These are phyloP conservation scores for Zaprionus ghesquierei DNA, from an alignment of 1,140 invertebrate species.

Conservation along the genomic window DNA sequence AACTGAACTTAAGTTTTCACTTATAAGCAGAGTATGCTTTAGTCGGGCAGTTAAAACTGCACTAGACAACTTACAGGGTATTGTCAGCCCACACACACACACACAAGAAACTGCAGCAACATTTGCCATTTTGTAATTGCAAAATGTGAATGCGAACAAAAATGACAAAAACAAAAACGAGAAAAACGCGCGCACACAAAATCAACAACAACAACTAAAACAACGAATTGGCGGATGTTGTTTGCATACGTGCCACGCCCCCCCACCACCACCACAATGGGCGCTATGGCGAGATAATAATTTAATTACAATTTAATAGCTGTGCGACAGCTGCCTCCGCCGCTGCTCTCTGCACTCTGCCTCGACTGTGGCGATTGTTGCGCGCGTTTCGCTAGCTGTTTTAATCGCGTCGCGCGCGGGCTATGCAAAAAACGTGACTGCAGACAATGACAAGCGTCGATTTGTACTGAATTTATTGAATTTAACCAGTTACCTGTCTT, in stretches of 20 bases:
- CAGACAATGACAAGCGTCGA: conserved; percentile 17
- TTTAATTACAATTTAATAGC: conserved; percentile 71
- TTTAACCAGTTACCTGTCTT: neutral
- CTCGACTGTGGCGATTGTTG: too few relatives aligned
- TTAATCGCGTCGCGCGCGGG: conserved; percentile 24
- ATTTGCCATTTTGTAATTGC: conserved; percentile 10
- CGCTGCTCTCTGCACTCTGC: too few relatives aligned
- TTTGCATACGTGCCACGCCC: conserved; percentile 48
- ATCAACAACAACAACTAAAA: too few relatives aligned
- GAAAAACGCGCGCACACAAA: too few relatives aligned
- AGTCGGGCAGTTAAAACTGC: conserved; percentile 17
- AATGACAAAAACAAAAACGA: neutral
- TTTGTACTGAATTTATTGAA: conserved; percentile 30
- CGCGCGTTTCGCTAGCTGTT: conserved; percentile 37
- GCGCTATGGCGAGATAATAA: conserved; percentile 56
- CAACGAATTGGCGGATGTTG: conserved; percentile 67
- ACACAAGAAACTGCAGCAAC: neutral
- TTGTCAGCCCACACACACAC: neutral
- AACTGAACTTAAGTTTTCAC: neutral
- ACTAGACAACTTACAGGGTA: neutral
- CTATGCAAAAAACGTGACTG: conserved; percentile 46
- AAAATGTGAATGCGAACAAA: neutral
- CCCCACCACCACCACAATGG: neutral
- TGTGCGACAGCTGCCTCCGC: conserved; percentile 31
- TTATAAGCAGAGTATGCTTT: neutral